Conservation (phyloP, 2,888 invertebrate genomes). For the Eupithecia inturbata region DNA sequence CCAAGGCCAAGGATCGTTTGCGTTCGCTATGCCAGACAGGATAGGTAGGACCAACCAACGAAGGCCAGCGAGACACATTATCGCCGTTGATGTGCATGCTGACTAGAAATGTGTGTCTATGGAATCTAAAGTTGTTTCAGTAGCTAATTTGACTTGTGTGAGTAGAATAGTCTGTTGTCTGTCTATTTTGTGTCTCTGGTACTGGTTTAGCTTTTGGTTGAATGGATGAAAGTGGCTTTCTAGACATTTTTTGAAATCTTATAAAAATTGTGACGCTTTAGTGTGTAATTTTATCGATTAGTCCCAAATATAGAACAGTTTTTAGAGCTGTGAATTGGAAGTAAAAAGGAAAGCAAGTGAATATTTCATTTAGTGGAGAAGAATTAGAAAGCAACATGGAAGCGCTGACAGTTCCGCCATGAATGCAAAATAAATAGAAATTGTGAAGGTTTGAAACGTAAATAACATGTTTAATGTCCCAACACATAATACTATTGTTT, state of each 20-base stretch:
- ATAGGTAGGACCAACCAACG: no score
- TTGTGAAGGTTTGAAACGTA: constrained; percentile 70
- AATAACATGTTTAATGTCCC: constrained; percentile 51
- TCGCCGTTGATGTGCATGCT: no score
- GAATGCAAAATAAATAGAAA: constrained; percentile 85
- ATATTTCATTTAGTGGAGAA: constrained; percentile 26
- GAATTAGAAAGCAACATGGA: constrained; percentile 84
- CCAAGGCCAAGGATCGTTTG: no score
- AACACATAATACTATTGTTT: constrained; percentile 51
- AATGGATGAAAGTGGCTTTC: constrained; percentile 79
- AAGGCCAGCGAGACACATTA: neutral
- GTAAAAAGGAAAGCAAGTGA: constrained; percentile 3
- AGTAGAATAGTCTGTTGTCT: neutral
- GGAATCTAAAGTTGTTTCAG: neutral
- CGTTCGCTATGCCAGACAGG: no score
- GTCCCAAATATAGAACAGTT: constrained; percentile 12
- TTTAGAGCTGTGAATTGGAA: constrained; percentile 9
- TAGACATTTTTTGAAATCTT: constrained; percentile 66
- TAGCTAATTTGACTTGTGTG: neutral
- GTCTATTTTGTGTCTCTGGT: constrained; percentile 10
- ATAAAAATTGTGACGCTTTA: constrained; percentile 10
- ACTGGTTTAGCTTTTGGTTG: constrained; percentile 9
- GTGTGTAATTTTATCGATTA: neutral
- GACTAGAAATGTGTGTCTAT: neutral
- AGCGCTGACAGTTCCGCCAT: constrained; percentile 85